phyloP scores from a whole-genome alignment of 2,113 vertebrate genomes.

The Ochotona princeps region DNA sequence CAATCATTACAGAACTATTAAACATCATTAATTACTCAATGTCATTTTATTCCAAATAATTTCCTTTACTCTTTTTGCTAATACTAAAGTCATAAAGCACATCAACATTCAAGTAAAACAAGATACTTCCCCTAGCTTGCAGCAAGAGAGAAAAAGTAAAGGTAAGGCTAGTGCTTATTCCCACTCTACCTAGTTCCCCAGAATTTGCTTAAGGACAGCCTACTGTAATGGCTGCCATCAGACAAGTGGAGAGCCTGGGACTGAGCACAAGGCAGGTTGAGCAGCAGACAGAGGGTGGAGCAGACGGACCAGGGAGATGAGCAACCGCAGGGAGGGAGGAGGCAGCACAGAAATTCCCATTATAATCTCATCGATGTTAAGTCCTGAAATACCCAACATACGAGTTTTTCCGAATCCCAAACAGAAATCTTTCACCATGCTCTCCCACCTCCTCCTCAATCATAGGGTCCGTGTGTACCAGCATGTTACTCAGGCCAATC shows the following conservation, averaged over 20 bases:
- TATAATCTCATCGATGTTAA: neutral
- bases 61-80: neutral
- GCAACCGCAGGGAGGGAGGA: neutral
- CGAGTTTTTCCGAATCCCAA: neutral
- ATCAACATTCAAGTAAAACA: conserved; percentile 23
- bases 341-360: neutral
- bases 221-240: neutral
- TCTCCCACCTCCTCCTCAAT: neutral
- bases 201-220: neutral
- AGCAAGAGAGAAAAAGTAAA: neutral
- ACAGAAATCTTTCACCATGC: neutral
- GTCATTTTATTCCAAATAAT: neutral
- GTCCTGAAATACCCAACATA: neutral
- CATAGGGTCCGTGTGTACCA: neutral
- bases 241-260: neutral
- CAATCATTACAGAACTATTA: conserved; percentile 10
- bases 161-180: neutral
- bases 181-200: neutral
- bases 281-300: neutral
- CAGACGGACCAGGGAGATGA: neutral
- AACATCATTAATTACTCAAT: conserved; percentile 8
- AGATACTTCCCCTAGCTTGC: neutral
- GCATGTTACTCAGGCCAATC: neutral
- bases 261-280: neutral
- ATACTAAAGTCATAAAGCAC: neutral